A percentile compares a stretch with the other conserved stretches of the same genome.
phyloP scores from a whole-genome alignment of 2,888 invertebrate species.

The Brenthis ino region DNA sequence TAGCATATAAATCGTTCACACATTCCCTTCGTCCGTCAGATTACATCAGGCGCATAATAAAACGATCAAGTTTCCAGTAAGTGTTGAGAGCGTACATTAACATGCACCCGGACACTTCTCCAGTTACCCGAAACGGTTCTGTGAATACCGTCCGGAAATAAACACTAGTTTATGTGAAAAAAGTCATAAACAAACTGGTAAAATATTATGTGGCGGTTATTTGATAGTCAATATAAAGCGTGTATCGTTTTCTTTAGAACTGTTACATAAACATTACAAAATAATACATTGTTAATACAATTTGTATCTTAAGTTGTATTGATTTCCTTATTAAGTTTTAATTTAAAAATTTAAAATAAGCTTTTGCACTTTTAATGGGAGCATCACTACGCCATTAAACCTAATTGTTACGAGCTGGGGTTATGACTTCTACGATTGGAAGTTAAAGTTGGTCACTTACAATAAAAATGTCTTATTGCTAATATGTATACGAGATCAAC shows the following conservation, averaged over 20 bases:
- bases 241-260: constrained; percentile 2
- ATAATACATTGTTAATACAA: background rate
- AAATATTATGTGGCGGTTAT: constrained; percentile 10
- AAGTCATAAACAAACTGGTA: constrained; percentile 21
- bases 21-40: constrained; percentile 47
- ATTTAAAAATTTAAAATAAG: too few relatives aligned
- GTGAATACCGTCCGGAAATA: constrained; percentile 46
- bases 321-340: too few relatives aligned
- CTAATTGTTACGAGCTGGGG: too few relatives aligned
- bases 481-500: too few relatives aligned
- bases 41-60: constrained; percentile 60
- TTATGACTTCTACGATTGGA: too few relatives aligned
- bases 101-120: constrained; percentile 53
- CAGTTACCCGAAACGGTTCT: constrained; percentile 51
- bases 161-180: constrained; percentile 28
- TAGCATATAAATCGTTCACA: constrained; percentile 21
- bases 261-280: background rate
- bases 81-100: constrained; percentile 54
- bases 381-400: too few relatives aligned
- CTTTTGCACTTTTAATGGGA: too few relatives aligned
- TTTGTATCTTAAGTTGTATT: background rate
- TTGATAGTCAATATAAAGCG: constrained; percentile 4
- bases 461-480: too few relatives aligned
- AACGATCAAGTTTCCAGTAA: constrained; percentile 59
- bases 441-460: too few relatives aligned